A percentile compares a stretch with the other conserved stretches of the same genome.
Conservation (phyloP, 92 coral and sea anemone species). For the Pocillopora meandrina region DNA sequence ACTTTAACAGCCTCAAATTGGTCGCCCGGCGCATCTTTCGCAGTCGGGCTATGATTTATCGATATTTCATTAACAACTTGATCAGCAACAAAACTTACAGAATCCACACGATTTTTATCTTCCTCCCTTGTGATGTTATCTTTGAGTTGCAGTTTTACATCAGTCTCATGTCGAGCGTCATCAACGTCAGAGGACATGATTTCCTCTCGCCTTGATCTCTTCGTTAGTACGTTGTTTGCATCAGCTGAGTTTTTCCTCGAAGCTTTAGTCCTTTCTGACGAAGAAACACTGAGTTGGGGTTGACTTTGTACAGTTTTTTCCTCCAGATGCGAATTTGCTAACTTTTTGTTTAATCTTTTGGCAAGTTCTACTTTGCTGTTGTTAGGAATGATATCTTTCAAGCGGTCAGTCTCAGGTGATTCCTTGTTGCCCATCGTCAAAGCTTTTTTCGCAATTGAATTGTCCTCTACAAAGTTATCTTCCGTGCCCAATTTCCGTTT, state of each 20-base stretch:
- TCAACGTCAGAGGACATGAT: neutral
- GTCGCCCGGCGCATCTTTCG: conserved; percentile 20
- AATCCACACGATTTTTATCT: neutral
- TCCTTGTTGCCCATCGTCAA: conserved; percentile 23
- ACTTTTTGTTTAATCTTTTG: neutral
- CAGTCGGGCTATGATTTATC: conserved; percentile 38
- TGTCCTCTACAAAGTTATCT: neutral
- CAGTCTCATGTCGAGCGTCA: neutral
- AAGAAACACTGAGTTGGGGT: neutral
- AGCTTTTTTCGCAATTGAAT: conserved; percentile 18
- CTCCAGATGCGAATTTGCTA: neutral
- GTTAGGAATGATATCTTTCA: neutral
- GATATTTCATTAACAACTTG: conserved; percentile 51
- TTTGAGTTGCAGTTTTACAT: neutral
- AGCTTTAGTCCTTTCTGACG: neutral
- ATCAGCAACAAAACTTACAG: conserved; percentile 71
- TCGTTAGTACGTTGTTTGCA: neutral
- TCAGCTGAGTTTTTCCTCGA: conserved; percentile 19
- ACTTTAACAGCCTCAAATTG: conserved; percentile 11
- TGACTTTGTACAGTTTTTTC: neutral
- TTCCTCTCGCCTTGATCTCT: conserved; percentile 34
- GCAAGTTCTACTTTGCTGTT: conserved; percentile 11
- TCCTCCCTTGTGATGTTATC: neutral
- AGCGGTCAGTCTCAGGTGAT: neutral
- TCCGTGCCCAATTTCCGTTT: conserved; percentile 25